Percentiles rank a stretch among this genome's conserved stretches.
These are phyloP conservation scores for Nymphalis urticae DNA, from an alignment of 2,888 invertebrate species.

Conservation along the genomic window DNA sequence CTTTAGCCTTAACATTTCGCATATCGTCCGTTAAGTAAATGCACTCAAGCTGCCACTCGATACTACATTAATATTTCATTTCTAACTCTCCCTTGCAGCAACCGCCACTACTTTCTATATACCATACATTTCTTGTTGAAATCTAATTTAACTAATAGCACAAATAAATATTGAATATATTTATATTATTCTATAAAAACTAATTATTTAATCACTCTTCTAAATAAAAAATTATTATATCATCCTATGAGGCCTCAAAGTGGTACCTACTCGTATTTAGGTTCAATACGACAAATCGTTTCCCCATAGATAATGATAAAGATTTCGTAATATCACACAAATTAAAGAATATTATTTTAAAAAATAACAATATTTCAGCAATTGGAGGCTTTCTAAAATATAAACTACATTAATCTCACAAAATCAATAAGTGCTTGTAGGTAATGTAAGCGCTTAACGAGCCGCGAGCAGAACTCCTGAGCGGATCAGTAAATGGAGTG, in stretches of 20 bases:
- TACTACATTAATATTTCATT: constrained; percentile 85
- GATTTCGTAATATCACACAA: background rate
- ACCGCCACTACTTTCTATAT: constrained; percentile 9
- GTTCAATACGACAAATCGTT: too few relatives aligned
- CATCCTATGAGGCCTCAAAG: too few relatives aligned
- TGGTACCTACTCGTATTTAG: too few relatives aligned
- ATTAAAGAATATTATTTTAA: background rate
- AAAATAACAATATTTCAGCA: background rate
- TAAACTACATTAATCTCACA: constrained; percentile 73
- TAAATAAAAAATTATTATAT: background rate
- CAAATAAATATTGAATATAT: background rate
- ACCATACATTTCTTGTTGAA: background rate
- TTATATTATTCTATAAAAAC: too few relatives aligned
- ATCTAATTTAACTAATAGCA: background rate
- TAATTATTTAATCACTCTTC: background rate
- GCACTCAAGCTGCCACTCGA: constrained; percentile 73
- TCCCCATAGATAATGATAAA: too few relatives aligned
- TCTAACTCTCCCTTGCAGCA: constrained; percentile 46
- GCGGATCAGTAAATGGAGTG: constrained; percentile 82
- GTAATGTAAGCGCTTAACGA: constrained; percentile 81
- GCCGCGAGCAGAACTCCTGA: constrained; percentile 78
- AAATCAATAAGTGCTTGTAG: constrained; percentile 80
- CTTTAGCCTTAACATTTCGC: constrained; percentile 74
- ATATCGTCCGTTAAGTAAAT: constrained; percentile 79
- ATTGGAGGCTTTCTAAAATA: constrained; percentile 45